Base-by-base conservation (phyloP, 30 jellyfish, hydroid and myxozoan species). In the Cassiopea xamachana region DNA sequence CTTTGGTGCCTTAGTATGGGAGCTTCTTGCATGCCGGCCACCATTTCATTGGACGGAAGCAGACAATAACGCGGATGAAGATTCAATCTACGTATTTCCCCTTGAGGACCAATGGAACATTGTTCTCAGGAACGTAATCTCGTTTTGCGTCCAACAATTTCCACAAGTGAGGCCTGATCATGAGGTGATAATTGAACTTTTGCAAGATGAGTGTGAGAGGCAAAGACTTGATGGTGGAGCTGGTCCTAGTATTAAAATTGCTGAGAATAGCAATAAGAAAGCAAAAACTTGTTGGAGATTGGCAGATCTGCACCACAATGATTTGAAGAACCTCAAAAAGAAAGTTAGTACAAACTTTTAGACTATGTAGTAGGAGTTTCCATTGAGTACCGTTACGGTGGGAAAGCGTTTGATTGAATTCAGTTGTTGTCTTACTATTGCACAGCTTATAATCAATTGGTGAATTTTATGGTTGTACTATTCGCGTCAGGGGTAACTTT, bases 1-100 rank as follows among this genome's bases (percentile, higher is more conserved):
- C 68, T 87, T 87, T 69, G 94, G 94, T 61, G 94, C 94, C 5
- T 43, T 87, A 49, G 12, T 58, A 1, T 87, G 94, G 94, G 89
- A 87, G 49, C 27, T 87, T 8, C 76, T 77, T 27, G 89, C 89
- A 75, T 49, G 89, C 60, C 88, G 82, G 10, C 70, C 80, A 44
- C 94, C 94, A 4, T 76, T 59, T 43, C 94, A 87, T 69, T 87
- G 94, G 94, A 87, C 85, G 1, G 74, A 78, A 48, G 18, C 94
- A 1, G 55, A 15, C 60, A 16, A 48, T 7, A n/a, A 60, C 15
- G 48, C 83, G 9, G 73, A 75, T 39, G 80, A 79, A 13, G 94
- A 87, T 17, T 1, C 82, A 1, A 44, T 74, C 18, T 87, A 75
- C 39, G 88, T 79, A 15, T 87, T 87, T 19, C 94, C 94, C 8